Percentiles rank a stretch among this genome's conserved stretches.
phyloP scores from a whole-genome alignment of 2,113 vertebrate genomes.

The Oreochromis aureus region DNA sequence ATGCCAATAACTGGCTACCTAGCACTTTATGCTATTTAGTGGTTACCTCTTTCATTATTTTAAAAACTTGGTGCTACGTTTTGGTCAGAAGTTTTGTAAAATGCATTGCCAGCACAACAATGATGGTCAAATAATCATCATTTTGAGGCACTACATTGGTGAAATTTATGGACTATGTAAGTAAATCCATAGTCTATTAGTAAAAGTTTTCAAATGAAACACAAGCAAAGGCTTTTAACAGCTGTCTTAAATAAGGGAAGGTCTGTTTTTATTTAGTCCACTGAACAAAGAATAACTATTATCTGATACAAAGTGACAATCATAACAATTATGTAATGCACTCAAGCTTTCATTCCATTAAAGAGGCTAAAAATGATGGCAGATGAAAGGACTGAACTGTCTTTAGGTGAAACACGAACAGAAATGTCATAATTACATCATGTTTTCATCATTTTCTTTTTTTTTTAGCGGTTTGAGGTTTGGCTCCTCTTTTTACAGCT shows the following conservation, averaged over 20 bases:
- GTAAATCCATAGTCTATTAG: neutral
- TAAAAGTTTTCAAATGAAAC: neutral
- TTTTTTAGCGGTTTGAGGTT: neutral
- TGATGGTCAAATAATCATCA: neutral
- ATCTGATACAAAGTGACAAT: neutral
- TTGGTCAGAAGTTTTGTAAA: neutral
- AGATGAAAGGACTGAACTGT: neutral
- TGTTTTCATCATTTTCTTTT: fast-evolving
- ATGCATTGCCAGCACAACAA: neutral
- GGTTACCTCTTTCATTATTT: neutral
- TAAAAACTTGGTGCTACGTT: neutral
- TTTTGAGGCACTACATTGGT: neutral
- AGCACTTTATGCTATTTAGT: neutral
- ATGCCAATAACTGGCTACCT: neutral
- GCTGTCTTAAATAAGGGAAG: neutral
- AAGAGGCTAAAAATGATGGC: neutral
- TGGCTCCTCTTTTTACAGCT: neutral
- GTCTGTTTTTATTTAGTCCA: neutral
- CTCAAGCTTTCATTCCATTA: neutral
- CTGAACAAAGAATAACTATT: neutral
- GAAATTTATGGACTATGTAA: neutral
- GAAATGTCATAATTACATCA: neutral
- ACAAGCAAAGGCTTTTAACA: neutral
- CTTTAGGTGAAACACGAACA: neutral
- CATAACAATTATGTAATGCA: neutral